Evolutionary conservation across 1,140 invertebrate genomes (phyloP), one percentile per base, ranked within the genome.

Genomic region (Parapsyche elsis): DNA sequence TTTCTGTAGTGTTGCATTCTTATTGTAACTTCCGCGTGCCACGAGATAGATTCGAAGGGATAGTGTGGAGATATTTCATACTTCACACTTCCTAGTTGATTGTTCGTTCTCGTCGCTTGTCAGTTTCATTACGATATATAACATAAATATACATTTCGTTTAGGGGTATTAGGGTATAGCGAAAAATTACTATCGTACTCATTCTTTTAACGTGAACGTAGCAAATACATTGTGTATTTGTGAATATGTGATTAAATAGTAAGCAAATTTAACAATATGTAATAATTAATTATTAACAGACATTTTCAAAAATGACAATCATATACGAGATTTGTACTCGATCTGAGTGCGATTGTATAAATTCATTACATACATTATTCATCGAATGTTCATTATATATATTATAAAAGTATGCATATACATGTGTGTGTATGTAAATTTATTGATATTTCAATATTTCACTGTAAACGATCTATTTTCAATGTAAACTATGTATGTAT

Each of bases 141-240:
- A 53, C 16, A 5, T 53, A 14, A 1, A 53, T 53, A 14, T 53
- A 14, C 16, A 14, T 53, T 53, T 53, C 49, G 4, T 53, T 67
- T 67, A 67, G 61, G 61, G 61, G 61, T 23, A 67, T 67, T 67
- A 67, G 61, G 61, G 61, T 67, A 67, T 67, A 67, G 61, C 12
- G 10, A 67, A 67, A 67, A 67, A 67, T 10, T 16, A 23, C 1
- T 23, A 21, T 67, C 10, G 12, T 19, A 45, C 24, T 2, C 26
- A 38, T 71, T 71, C 38, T 38, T 38, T 38, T 71, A 71, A n/a
- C 26, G 12, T 71, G 5, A 24, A 5, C 19, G 26, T 71, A 71
- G 24, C 70, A 71, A 67, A 67, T 67, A 67, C 5, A 14, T 71
- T 16, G 26, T 71, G 70, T 71, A 71, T 71, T 71, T 71, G 70